phyloP scores from a whole-genome alignment of 2,888 invertebrate genomes.

The Lithophane leautieri region DNA sequence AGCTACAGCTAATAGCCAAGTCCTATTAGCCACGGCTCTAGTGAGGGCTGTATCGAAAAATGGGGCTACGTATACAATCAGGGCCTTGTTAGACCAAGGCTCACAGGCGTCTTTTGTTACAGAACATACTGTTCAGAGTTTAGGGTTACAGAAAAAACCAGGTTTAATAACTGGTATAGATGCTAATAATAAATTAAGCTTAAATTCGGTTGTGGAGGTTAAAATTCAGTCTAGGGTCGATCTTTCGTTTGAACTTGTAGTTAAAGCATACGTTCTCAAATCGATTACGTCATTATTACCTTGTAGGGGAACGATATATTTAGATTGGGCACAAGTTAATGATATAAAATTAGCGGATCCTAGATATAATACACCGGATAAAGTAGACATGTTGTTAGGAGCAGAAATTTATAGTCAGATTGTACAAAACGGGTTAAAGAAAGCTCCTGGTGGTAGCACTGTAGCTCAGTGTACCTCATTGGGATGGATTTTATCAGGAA shows the following conservation, averaged over 20 bases:
- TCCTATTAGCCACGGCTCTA: background rate
- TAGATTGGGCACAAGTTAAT: background rate
- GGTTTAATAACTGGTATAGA: no score
- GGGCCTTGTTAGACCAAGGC: background rate
- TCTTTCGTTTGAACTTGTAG: background rate
- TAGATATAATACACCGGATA: no score
- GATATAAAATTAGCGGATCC: no score
- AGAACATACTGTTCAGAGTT: background rate
- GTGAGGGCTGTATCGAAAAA: background rate
- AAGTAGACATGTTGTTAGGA: no score
- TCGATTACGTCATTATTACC: background rate
- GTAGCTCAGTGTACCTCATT: no score
- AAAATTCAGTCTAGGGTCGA: background rate
- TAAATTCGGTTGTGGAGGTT: no score
- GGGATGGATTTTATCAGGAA: no score
- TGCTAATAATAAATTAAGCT: no score
- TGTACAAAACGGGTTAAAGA: no score
- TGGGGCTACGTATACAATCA: background rate
- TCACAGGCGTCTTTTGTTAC: background rate
- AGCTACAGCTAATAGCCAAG: background rate
- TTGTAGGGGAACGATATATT: slow-evolving; percentile 4
- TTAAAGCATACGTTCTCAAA: background rate
- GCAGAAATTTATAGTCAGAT: no score
- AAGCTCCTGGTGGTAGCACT: no score
- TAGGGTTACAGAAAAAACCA: background rate